Base-by-base conservation (phyloP, 2,888 invertebrate genomes). In the Parochlus steinenii region DNA sequence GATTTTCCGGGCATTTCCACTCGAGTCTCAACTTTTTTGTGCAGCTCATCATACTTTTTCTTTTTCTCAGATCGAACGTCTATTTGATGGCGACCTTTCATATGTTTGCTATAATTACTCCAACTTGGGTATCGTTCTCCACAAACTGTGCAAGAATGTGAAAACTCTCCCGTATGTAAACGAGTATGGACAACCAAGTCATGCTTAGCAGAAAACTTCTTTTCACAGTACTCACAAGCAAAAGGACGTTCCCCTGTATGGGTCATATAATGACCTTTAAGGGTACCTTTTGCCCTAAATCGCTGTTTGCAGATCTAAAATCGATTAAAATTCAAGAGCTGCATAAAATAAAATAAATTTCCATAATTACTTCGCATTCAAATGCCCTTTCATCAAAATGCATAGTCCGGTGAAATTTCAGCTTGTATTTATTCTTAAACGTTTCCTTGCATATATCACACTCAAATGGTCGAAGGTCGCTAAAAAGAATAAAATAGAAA, bases 81-180 rank as follows among this genome's bases (percentile, higher is more conserved):
- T 6, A 31, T 22, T 22, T 31, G 20, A 41, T 79, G 79, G 18
- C 78, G 61, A 17, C 80, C 57, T 54, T 78, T 80, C 74, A 80
- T 78, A 49, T 81, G 81, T 46, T 81, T 81, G 47, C 80, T 80
- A 46, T 78, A 80, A 55, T 81, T 81, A 0, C 80, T 78, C 79
- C 80, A 80, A 49, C 81, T 80, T 0, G 79, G 31, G 16, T 31
- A 31, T 10, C 31, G 14, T 14, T 31, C 31, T 6, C 17, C 16
- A 16, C 31, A 31, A 14, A 31, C 17, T 5, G 12, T 15, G 7
- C 31, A 31, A 15, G 20, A 20, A 6, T 31, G 31, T 2, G 31
- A 23, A 23, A 15, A 31, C 17, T 31, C 31, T 7, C 50, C 48
- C 14, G 45, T 33, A 35, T 52, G 51, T 20, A 48, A 41, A 23